These are phyloP conservation scores for Pogona vitticeps DNA, from an alignment of 2,113 vertebrate genomes.

Conservation along the genomic window DNA sequence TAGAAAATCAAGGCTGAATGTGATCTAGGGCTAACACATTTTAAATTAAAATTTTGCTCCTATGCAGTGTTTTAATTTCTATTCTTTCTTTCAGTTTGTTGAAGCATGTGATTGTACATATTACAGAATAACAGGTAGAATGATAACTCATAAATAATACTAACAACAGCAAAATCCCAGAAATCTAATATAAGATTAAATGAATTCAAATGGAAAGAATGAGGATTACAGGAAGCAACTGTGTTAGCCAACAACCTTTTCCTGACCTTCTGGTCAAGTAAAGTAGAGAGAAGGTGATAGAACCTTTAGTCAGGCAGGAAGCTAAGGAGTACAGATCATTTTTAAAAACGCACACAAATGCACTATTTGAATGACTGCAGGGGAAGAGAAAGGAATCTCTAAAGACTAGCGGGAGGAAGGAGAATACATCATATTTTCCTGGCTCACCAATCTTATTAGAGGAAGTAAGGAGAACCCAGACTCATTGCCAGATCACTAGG, in stretches of 20 bases:
- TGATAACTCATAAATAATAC: conserved; percentile 60
- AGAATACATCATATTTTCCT: conserved; percentile 81
- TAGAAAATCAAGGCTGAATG: too few relatives aligned
- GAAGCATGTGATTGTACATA: conserved; percentile 35
- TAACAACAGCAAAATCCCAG: conserved; percentile 36
- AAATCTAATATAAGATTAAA: conserved; percentile 58
- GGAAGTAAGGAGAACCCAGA: conserved; percentile 76
- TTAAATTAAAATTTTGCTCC: too few relatives aligned
- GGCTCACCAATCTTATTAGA: conserved; percentile 69
- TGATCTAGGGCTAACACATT: too few relatives aligned
- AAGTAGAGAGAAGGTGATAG: conserved; percentile 67
- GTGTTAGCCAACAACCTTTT: conserved; percentile 66
- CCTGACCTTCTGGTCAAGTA: conserved; percentile 65
- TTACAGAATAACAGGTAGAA: conserved; percentile 58
- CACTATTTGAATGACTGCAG: conserved; percentile 72
- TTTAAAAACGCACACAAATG: conserved; percentile 75
- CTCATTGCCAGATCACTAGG: conserved; percentile 71
- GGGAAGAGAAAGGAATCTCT: conserved; percentile 71
- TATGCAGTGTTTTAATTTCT: conserved; percentile 11
- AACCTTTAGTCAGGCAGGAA: conserved; percentile 64
- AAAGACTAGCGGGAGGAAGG: conserved; percentile 75
- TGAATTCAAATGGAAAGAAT: conserved; percentile 66
- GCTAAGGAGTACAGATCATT: conserved; percentile 70
- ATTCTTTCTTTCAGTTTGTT: background rate
- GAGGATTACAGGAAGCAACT: conserved; percentile 63